Evolutionary conservation across 2,113 vertebrate genomes (phyloP), one percentile per base, ranked within the genome.

Genomic region (Ammodytes marinus): DNA sequence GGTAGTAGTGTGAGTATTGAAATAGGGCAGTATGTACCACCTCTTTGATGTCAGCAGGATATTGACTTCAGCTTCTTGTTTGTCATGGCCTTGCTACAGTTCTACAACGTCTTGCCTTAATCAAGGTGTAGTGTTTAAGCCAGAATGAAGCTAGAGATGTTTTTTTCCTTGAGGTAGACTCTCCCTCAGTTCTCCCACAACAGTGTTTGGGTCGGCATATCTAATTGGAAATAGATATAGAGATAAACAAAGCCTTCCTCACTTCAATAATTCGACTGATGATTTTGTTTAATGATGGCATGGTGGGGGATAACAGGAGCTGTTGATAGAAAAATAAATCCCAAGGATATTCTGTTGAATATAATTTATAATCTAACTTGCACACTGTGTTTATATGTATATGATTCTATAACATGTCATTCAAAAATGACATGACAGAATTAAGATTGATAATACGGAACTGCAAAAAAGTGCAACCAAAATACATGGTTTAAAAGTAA

Each of bases 1-100:
- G 49, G 19, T 53, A 55, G 19, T 53, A 55, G 74, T 39, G 55
- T 77, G 77, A 63, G 76, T 58, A 49, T 39, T 86, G 85, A 89
- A 88, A 86, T 85, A 80, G 79, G 75, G 69, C 67, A 74, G 61
- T 71, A 70, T 8, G 19, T 79, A 77, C 39, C 47, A 64, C 46
- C 47, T 82, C 82, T 92, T 93, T 85, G 82, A 89, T 89, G 80
- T 88, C 83, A 86, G 90, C 79, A 71, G 81, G 82, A 73, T 84
- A 82, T 84, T 86, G 64, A 83, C 82, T 85, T 55, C 57, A 71
- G 79, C 61, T 37, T 74, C 64, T 52, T 59, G 59, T 77, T 88
- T 84, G 73, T 79, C 74, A 42, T 50, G 71, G 75, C 67, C 10
- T 82, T 55, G 39, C 58, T 74, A 17, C n/a, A 1, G 1, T n/a